Conservation (phyloP, 2,113 vertebrate genomes). For the Vulpes lagopus region DNA sequence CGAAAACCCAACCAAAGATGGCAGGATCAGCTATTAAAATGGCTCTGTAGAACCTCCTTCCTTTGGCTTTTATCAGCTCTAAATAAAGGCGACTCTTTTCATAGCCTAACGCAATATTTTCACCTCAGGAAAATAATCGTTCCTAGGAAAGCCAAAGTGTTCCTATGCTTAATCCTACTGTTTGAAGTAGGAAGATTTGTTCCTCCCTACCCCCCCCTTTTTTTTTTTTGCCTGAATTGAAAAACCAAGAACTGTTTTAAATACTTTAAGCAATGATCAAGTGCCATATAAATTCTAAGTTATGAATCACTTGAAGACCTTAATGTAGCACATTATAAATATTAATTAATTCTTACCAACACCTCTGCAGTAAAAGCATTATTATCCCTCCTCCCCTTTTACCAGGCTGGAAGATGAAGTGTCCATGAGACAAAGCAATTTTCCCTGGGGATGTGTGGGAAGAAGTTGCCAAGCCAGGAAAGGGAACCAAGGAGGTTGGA, state of each 20-base stretch:
- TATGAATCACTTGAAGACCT: slow-evolving; percentile 9
- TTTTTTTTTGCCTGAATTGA: slow-evolving; percentile 49
- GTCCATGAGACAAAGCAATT: neutral
- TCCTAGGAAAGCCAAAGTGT: slow-evolving; percentile 51
- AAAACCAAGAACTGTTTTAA: slow-evolving; percentile 44
- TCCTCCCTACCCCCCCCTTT: too few species aligned
- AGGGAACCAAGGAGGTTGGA: neutral
- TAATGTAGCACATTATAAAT: slow-evolving; percentile 55
- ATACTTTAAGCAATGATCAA: slow-evolving; percentile 45
- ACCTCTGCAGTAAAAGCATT: slow-evolving; percentile 43
- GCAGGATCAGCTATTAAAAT: slow-evolving; percentile 38
- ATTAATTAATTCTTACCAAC: slow-evolving; percentile 72
- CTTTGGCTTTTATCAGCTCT: slow-evolving; percentile 51
- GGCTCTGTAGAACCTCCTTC: neutral
- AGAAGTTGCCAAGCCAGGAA: slow-evolving; percentile 15
- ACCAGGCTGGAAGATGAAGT: neutral
- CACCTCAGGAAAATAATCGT: slow-evolving; percentile 63
- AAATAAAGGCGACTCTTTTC: slow-evolving; percentile 52
- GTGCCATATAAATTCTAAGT: slow-evolving; percentile 43
- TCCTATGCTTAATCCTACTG: slow-evolving; percentile 29
- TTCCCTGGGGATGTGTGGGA: neutral
- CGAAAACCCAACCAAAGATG: slow-evolving; percentile 14
- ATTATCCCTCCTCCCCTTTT: neutral
- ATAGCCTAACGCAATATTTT: slow-evolving; percentile 62
- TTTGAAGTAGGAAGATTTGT: slow-evolving; percentile 50